Evolutionary conservation across 1,140 invertebrate genomes (phyloP), one percentile per base, ranked within the genome.

Genomic region (Akabosia matsudoensis): DNA sequence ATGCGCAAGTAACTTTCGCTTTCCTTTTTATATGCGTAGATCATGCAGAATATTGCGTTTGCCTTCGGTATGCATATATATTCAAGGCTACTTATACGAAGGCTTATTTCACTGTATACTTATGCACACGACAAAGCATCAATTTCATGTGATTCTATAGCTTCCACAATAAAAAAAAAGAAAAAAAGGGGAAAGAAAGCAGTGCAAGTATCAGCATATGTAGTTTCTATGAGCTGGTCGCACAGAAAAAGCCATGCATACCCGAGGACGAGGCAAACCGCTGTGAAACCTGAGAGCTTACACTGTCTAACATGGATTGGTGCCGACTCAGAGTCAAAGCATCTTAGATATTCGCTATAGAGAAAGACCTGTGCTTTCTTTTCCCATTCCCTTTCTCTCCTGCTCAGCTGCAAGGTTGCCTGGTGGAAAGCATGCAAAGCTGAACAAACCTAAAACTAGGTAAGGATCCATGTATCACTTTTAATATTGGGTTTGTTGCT

Each of bases 331-430:
- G n/a, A n/a, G n/a, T n/a, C n/a, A n/a, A n/a, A n/a, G n/a, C n/a
- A n/a, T n/a, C n/a, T n/a, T n/a, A n/a, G n/a, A n/a, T n/a, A n/a
- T n/a, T n/a, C n/a, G n/a, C n/a, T n/a, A n/a, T n/a, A n/a, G n/a
- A n/a, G n/a, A n/a, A n/a, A n/a, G n/a, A n/a, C n/a, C n/a, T n/a
- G n/a, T n/a, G 37, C 18, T 18, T 45, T 45, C 37, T 45, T 45
- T 45, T 45, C 18, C 18, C 37, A 45, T 18, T 56, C 24, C 24
- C 54, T 13, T 31, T 67, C 31, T 67, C 31, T 30, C 31, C 61
- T 67, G n/a, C 24, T 67, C 61, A 67, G 61, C 61, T 67, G 61
- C 61, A 67, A 61, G n/a, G n/a, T n/a, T n/a, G n/a, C n/a, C n/a
- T n/a, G n/a, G 54, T 3, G 54, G 14, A 61, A 13, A 10, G 54